Conservation (phyloP, 2,888 invertebrate species). For the Perizoma flavofasciatum region DNA sequence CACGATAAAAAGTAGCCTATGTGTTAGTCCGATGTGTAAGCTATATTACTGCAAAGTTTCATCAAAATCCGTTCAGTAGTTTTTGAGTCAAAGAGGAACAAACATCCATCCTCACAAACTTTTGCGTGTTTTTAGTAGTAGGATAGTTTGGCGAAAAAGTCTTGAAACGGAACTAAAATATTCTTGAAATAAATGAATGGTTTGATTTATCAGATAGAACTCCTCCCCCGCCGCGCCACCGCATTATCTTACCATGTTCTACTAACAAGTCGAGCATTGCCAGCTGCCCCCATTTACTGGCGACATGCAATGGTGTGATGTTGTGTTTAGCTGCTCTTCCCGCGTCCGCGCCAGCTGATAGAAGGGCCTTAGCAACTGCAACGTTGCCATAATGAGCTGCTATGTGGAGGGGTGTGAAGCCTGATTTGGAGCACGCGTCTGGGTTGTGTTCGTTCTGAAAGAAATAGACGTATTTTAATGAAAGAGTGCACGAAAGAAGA, state of each 20-base stretch:
- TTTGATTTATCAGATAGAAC: too few relatives aligned
- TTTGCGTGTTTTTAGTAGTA: too few relatives aligned
- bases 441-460: slow-evolving; percentile 96
- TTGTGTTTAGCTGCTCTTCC: slow-evolving; percentile 98
- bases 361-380: slow-evolving; percentile 94
- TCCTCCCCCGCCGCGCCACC: background rate
- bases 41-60: too few relatives aligned
- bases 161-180: too few relatives aligned
- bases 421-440: slow-evolving; percentile 98
- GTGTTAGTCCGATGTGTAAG: too few relatives aligned
- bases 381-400: slow-evolving; percentile 99
- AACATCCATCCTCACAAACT: too few relatives aligned
- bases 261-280: slow-evolving; percentile 95
- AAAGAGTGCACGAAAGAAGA: too few relatives aligned
- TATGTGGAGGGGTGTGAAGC: slow-evolving; percentile 99
- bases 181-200: too few relatives aligned
- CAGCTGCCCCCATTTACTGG: slow-evolving; percentile 99
- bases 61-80: too few relatives aligned
- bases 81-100: too few relatives aligned
- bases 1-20: too few relatives aligned
- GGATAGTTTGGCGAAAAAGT: too few relatives aligned
- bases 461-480: background rate
- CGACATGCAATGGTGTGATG: slow-evolving; percentile 99
- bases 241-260: slow-evolving; percentile 83
- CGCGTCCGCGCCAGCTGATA: slow-evolving; percentile 96